phyloP scores from a whole-genome alignment of 2,888 invertebrate species.

The Notodromas monacha region DNA sequence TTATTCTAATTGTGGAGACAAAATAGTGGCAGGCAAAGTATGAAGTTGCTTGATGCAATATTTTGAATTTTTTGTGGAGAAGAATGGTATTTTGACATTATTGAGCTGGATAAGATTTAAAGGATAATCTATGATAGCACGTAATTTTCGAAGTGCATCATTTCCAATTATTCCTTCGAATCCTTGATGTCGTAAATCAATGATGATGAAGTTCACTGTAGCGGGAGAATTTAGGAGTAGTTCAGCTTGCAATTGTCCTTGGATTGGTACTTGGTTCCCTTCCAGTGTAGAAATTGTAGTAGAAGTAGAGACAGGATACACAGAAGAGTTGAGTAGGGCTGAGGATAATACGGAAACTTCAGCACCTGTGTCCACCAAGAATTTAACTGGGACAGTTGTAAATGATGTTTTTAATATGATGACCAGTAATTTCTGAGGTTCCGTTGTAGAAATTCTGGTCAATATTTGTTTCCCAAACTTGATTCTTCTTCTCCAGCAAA shows the following conservation, averaged over 20 bases:
- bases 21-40: too few relatives aligned
- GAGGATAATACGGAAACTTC: slow-evolving; percentile 4
- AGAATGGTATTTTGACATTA: too few relatives aligned
- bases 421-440: slow-evolving; percentile 4
- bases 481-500: slow-evolving; percentile 4
- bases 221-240: slow-evolving; percentile 4
- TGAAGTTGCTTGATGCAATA: too few relatives aligned
- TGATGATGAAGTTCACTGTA: too few relatives aligned
- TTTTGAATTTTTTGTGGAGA: too few relatives aligned
- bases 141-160: too few relatives aligned
- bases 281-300: slow-evolving; percentile 4
- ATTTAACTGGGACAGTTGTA: slow-evolving; percentile 4
- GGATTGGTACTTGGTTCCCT: slow-evolving; percentile 4
- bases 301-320: slow-evolving; percentile 2
- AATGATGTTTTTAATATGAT: slow-evolving; percentile 2
- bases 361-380: slow-evolving; percentile 4
- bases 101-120: too few relatives aligned
- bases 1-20: too few relatives aligned
- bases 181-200: too few relatives aligned
- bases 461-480: slow-evolving; percentile 4
- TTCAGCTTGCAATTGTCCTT: slow-evolving; percentile 4
- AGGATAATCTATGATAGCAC: too few relatives aligned
- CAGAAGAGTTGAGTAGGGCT: slow-evolving; percentile 4
- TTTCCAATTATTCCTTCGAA: too few relatives aligned
- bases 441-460: slow-evolving; percentile 2